A percentile compares a stretch with the other conserved stretches of the same genome.
Conservation (phyloP, 2,797 vertebrate genomes). For the Cacajao melanocephalus region DNA sequence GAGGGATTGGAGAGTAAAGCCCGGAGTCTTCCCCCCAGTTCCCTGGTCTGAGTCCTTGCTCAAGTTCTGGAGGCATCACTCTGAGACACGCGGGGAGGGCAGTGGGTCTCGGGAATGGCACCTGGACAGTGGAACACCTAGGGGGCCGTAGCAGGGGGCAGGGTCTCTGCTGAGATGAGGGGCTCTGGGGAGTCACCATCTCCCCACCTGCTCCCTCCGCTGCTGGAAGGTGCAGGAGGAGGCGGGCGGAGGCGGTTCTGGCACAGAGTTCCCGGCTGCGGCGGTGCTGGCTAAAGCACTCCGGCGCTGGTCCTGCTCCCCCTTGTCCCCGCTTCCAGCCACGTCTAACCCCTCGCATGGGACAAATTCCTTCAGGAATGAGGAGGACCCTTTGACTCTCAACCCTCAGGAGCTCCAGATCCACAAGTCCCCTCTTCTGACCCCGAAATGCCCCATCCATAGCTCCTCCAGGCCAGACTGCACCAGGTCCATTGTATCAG, state of each 20-base stretch:
- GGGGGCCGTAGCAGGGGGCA: background rate
- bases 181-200: background rate
- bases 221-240: background rate
- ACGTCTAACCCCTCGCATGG: background rate
- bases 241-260: fast-evolving
- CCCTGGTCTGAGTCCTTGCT: background rate
- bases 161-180: background rate
- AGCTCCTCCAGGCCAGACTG: background rate
- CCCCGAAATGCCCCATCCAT: background rate
- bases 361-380: background rate
- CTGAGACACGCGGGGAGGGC: background rate
- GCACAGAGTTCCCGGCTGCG: background rate
- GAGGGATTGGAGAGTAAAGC: background rate
- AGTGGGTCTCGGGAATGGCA: background rate
- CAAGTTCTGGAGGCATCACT: background rate
- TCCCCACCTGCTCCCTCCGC: background rate
- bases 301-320: background rate
- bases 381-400: background rate
- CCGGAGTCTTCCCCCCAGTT: background rate
- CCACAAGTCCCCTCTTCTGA: no score
- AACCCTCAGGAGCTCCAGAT: background rate
- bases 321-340: background rate
- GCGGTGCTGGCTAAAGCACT: background rate
- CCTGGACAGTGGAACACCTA: background rate
- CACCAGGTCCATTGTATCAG: no score